A percentile compares a stretch with the other conserved stretches of the same genome.
Conservation (phyloP, 2,888 invertebrate genomes). For the Germaria angustata region DNA sequence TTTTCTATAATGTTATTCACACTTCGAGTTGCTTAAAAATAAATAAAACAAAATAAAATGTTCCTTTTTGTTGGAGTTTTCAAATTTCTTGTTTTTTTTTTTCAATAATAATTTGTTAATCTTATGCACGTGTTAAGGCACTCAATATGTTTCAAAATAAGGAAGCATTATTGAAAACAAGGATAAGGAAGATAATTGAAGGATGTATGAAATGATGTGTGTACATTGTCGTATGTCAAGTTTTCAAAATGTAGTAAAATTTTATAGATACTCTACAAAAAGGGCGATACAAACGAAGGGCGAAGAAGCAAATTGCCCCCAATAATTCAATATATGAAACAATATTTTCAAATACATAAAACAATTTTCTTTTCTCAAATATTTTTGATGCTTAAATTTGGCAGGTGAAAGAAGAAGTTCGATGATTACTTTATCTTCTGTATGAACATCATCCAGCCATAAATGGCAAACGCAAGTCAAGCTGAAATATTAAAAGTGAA, state of each 20-base stretch:
- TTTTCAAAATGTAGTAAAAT: slow-evolving; percentile 46
- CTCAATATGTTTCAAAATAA: slow-evolving; percentile 8
- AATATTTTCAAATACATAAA: slow-evolving; percentile 16
- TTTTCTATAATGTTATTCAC: slow-evolving; percentile 24
- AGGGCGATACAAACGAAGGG: neutral
- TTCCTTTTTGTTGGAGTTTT: slow-evolving; percentile 42
- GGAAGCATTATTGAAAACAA: slow-evolving; percentile 4
- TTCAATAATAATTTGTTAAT: slow-evolving; percentile 35
- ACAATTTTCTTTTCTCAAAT: neutral
- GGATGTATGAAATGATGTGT: neutral
- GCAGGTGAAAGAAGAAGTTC: slow-evolving; percentile 21
- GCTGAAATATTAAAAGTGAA: slow-evolving; percentile 31
- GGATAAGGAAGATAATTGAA: neutral
- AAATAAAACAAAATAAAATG: slow-evolving; percentile 42
- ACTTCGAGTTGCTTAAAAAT: slow-evolving; percentile 31
- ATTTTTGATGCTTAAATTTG: slow-evolving; percentile 7
- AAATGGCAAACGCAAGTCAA: slow-evolving; percentile 34
- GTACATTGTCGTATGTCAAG: slow-evolving; percentile 20
- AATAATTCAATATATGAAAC: slow-evolving; percentile 18
- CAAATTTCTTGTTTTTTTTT: slow-evolving; percentile 12
- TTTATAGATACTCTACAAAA: slow-evolving; percentile 11
- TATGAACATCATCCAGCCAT: neutral
- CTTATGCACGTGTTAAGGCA: slow-evolving; percentile 37
- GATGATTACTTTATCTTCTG: slow-evolving; percentile 14
- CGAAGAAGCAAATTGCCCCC: slow-evolving; percentile 8